Percentiles rank a stretch among this genome's conserved stretches.
These are phyloP conservation scores for Poecile atricapillus DNA, from an alignment of 2,113 vertebrate genomes.

Conservation along the genomic window DNA sequence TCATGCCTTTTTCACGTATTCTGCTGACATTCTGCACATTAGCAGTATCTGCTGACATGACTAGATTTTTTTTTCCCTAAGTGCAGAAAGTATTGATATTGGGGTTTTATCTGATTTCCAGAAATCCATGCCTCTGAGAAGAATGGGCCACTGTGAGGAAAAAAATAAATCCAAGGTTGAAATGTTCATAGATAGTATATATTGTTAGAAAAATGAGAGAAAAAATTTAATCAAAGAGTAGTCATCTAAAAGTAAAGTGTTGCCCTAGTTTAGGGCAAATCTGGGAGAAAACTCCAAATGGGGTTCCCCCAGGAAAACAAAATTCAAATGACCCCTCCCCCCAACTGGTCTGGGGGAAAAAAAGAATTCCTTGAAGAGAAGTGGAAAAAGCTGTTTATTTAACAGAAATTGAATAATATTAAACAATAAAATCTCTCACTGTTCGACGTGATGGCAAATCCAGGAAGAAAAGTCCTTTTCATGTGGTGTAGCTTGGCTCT, in stretches of 20 bases:
- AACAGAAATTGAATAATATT: no score
- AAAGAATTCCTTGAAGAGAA: no score
- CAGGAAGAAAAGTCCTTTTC: no score
- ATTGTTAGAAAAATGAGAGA: background rate
- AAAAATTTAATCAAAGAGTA: background rate
- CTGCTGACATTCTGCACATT: background rate
- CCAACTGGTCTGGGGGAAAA: no score
- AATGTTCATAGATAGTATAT: background rate
- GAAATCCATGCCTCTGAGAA: background rate
- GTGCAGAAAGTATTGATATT: background rate
- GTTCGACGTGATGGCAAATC: no score
- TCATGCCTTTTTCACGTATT: background rate
- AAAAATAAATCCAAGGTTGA: background rate
- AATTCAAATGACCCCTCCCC: no score
- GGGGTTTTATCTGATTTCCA: background rate
- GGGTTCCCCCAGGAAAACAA: no score
- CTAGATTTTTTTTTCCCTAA: background rate
- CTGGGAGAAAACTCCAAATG: no score
- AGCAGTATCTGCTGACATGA: background rate
- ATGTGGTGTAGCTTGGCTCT: no score
- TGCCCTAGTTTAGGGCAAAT: no score
- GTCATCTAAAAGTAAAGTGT: background rate
- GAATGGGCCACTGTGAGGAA: background rate
- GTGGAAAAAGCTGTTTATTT: no score
- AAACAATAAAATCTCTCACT: no score